These are phyloP conservation scores for Chrysotoxum bicinctum DNA, from an alignment of 2,888 invertebrate species.

Conservation along the genomic window DNA sequence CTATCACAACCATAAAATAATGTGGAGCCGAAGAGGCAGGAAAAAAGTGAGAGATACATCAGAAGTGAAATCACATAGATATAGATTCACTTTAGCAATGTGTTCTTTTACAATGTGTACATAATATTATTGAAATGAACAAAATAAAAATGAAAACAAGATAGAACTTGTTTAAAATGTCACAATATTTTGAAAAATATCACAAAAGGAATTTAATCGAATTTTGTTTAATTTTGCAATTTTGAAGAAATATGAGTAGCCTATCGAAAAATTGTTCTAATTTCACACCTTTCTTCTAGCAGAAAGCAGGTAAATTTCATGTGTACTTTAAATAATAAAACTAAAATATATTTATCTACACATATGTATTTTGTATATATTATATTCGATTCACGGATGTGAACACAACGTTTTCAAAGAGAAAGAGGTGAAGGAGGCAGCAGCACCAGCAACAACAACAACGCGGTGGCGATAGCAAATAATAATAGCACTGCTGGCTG, in stretches of 20 bases:
- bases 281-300: slow-evolving; percentile 50
- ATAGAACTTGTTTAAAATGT: slow-evolving; percentile 61
- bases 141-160: slow-evolving; percentile 49
- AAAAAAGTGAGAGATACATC: slow-evolving; percentile 40
- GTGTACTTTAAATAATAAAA: slow-evolving; percentile 49
- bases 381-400: slow-evolving; percentile 61
- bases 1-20: not conserved
- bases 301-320: slow-evolving; percentile 18
- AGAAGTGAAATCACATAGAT: slow-evolving; percentile 60
- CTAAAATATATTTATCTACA: slow-evolving; percentile 9
- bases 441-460: slow-evolving; percentile 1
- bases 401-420: slow-evolving; percentile 49
- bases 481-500: slow-evolving; percentile 32
- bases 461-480: slow-evolving; percentile 21
- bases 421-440: slow-evolving; percentile 34
- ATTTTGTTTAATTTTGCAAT: not conserved
- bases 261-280: slow-evolving; percentile 37
- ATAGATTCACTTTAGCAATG: slow-evolving; percentile 47
- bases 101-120: slow-evolving; percentile 33
- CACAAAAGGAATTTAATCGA: not conserved
- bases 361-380: slow-evolving; percentile 28
- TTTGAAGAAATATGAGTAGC: not conserved
- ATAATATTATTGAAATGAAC: slow-evolving; percentile 20
- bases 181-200: slow-evolving; percentile 48
- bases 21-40: not conserved